A percentile compares a stretch with the other conserved stretches of the same genome.
Evolutionary conservation across 2,888 invertebrate species (phyloP).

Genomic region (Limnephilus marmoratus): DNA sequence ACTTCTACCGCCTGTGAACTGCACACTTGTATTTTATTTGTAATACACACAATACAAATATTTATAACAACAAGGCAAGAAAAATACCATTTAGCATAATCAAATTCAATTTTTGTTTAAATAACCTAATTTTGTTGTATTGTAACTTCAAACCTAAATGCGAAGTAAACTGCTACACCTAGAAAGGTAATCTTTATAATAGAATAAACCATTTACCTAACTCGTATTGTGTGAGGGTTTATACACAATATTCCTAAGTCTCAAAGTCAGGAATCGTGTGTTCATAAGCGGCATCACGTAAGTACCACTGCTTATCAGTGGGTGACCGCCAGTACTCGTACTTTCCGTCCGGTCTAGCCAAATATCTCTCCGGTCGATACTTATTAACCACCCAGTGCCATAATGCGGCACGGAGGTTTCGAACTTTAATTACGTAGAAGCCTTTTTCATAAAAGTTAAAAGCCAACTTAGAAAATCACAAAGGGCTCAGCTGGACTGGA

Average conservation of each 20-base stretch:
- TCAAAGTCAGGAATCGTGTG: neutral
- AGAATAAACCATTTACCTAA: neutral
- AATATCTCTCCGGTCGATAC: slow-evolving; percentile 7
- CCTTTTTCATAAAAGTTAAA: slow-evolving; percentile 36
- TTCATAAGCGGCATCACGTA: neutral
- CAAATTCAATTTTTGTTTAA: too few relatives aligned
- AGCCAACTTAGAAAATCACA: neutral
- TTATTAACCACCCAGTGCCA: slow-evolving; percentile 43
- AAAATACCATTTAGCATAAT: too few relatives aligned
- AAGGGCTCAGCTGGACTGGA: neutral
- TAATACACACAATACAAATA: too few relatives aligned
- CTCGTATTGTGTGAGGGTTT: neutral
- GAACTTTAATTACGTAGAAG: slow-evolving; percentile 36
- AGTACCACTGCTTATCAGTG: neutral
- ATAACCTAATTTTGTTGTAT: too few relatives aligned
- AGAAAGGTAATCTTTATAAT: too few relatives aligned
- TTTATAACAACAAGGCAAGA: too few relatives aligned
- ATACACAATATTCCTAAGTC: neutral
- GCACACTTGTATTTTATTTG: too few relatives aligned
- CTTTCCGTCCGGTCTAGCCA: neutral
- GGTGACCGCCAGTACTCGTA: neutral
- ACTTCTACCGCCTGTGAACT: too few relatives aligned
- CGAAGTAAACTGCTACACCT: too few relatives aligned
- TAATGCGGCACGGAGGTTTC: slow-evolving; percentile 9
- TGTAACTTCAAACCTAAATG: too few relatives aligned